Percentiles rank a stretch among this genome's conserved stretches.
Evolutionary conservation across 2,888 invertebrate species (phyloP).

Genomic region (Leptura quadrifasciata): DNA sequence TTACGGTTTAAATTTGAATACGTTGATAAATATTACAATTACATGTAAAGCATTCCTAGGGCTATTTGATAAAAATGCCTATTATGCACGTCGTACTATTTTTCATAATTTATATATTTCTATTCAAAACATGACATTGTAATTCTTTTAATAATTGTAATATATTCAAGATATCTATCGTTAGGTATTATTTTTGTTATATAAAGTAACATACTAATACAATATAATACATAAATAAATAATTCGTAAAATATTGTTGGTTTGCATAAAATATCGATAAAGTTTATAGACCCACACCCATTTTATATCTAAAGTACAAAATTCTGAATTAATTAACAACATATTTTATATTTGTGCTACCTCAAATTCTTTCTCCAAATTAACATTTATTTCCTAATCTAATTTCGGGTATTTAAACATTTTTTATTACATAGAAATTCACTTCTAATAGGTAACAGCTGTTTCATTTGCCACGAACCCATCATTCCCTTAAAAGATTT

Average conservation of each 20-base stretch:
- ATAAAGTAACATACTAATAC: slow-evolving; percentile 30
- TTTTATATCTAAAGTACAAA: slow-evolving; percentile 35
- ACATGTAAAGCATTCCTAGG: slow-evolving; percentile 47
- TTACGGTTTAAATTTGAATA: slow-evolving; percentile 55
- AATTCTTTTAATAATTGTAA: slow-evolving; percentile 50
- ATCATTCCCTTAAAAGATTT: slow-evolving; percentile 53
- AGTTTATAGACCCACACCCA: slow-evolving; percentile 31
- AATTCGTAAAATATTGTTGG: slow-evolving; percentile 32
- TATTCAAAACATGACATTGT: slow-evolving; percentile 59
- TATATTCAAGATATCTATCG: slow-evolving; percentile 59
- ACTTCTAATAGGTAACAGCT: slow-evolving; percentile 16
- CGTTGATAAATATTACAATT: slow-evolving; percentile 55
- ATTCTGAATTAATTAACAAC: slow-evolving; percentile 44
- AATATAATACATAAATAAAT: slow-evolving; percentile 27
- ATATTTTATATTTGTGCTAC: slow-evolving; percentile 42
- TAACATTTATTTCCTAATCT: slow-evolving; percentile 40
- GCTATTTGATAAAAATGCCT: slow-evolving; percentile 47
- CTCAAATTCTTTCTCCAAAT: slow-evolving; percentile 31
- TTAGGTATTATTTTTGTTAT: slow-evolving; percentile 38
- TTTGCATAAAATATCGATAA: slow-evolving; percentile 32
- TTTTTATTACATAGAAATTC: not conserved
- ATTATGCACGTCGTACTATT: slow-evolving; percentile 52
- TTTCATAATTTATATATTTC: slow-evolving; percentile 66
- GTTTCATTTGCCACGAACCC: slow-evolving; percentile 29
- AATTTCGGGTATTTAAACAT: not conserved